These are phyloP conservation scores for Pheucticus melanocephalus DNA, from an alignment of 2,113 vertebrate species.

Conservation along the genomic window DNA sequence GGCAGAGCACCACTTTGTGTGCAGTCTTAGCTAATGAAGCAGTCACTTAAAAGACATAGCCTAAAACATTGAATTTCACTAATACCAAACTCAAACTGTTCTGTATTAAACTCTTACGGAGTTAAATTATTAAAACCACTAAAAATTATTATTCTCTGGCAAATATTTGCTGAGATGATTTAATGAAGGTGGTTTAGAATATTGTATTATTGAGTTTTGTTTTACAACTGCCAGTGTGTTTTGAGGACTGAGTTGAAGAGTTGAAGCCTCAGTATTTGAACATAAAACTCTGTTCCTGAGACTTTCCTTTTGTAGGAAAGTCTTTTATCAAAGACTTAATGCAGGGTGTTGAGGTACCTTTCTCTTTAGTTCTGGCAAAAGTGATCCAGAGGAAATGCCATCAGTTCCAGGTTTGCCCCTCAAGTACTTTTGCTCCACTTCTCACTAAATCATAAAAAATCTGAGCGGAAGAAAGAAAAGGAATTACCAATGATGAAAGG, in stretches of 20 bases:
- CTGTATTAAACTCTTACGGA: neutral
- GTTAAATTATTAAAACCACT: neutral
- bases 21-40: neutral
- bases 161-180: neutral
- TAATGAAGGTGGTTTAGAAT: neutral
- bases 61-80: neutral
- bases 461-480: neutral
- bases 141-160: neutral
- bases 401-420: neutral
- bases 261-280: neutral
- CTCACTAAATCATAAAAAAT: neutral
- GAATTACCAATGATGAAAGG: neutral
- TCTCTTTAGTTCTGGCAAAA: neutral
- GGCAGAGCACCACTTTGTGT: neutral
- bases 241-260: neutral
- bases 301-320: neutral
- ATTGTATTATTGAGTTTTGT: neutral
- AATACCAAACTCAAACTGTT: neutral
- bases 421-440: neutral
- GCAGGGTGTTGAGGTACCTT: neutral
- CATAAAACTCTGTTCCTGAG: neutral
- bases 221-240: neutral
- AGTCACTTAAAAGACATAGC: neutral
- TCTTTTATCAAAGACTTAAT: neutral
- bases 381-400: neutral